Conservation (phyloP, 2,888 invertebrate species). For the Miltochrista miniata region DNA sequence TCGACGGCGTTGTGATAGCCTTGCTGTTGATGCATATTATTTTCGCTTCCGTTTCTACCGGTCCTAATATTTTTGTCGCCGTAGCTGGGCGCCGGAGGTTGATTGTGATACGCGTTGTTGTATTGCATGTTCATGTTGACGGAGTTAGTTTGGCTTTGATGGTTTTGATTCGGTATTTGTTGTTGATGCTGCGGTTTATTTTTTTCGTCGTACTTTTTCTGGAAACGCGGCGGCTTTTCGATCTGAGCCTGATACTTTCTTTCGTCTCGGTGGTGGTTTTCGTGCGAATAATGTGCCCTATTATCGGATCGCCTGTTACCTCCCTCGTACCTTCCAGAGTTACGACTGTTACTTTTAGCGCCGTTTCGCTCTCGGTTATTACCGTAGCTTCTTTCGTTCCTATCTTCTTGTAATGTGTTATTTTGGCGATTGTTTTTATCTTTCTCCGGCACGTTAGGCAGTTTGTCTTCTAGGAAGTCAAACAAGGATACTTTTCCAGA, state of each 20-base stretch:
- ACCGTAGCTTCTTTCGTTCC: constrained; percentile 58
- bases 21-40: constrained; percentile 51
- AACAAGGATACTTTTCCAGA: constrained; percentile 91
- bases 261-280: constrained; percentile 66
- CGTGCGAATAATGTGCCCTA: constrained; percentile 66
- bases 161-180: constrained; percentile 42
- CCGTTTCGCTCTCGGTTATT: constrained; percentile 63
- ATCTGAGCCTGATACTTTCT: constrained; percentile 72
- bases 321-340: constrained; percentile 64
- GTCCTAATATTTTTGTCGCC: constrained; percentile 59
- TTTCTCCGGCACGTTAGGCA: constrained; percentile 84
- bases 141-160: constrained; percentile 41
- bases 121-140: constrained; percentile 55
- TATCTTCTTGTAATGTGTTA: constrained; percentile 57
- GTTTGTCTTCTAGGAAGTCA: constrained; percentile 92
- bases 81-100: constrained; percentile 45
- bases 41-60: constrained; percentile 58
- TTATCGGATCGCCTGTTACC: constrained; percentile 58
- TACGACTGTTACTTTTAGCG: constrained; percentile 59
- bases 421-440: constrained; percentile 62
- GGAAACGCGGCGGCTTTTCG: constrained; percentile 85
- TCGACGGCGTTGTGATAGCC: constrained; percentile 58
- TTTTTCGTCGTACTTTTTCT: constrained; percentile 79
- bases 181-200: constrained; percentile 67
- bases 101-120: constrained; percentile 60